Evolutionary conservation across 2,797 vertebrate genomes (phyloP).

Genomic region (Darevskia nairensis): DNA sequence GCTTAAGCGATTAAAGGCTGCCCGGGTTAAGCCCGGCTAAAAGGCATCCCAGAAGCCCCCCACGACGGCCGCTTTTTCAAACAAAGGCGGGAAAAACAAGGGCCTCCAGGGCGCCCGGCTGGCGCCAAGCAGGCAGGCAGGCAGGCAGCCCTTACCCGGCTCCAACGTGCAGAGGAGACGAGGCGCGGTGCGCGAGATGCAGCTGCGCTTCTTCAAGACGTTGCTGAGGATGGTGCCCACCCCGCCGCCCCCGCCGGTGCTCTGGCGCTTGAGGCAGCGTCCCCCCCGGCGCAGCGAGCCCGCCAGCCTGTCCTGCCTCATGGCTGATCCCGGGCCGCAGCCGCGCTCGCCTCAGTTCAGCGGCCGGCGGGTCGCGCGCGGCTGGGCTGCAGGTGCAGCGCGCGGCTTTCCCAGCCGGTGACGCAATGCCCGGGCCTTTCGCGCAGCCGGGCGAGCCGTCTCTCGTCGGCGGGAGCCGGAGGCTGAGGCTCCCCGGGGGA

Average conservation of each 20-base stretch:
- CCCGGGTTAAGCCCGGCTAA: slow-evolving; percentile 2
- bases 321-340: slow-evolving; percentile 46
- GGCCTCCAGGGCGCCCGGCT: neutral
- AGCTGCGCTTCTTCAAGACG: slow-evolving; percentile 94
- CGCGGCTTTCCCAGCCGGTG: neutral
- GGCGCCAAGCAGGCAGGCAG: no score
- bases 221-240: slow-evolving; percentile 95
- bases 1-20: neutral
- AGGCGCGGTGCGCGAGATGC: slow-evolving; percentile 93
- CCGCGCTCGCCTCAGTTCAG: neutral
- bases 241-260: slow-evolving; percentile 79
- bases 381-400: neutral
- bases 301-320: slow-evolving; percentile 87
- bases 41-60: neutral
- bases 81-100: neutral
- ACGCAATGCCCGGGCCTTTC: slow-evolving; percentile 13
- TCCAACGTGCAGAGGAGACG: slow-evolving; percentile 96
- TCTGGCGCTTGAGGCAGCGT: slow-evolving; percentile 81
- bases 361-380: neutral
- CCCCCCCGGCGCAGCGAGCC: slow-evolving; percentile 86
- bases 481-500: neutral
- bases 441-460: neutral
- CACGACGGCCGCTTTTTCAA: slow-evolving; percentile 1
- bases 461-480: no score
- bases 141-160: slow-evolving; percentile 86